Conservation (phyloP, 2,797 vertebrate genomes). For the Bovichtus diacanthus region DNA sequence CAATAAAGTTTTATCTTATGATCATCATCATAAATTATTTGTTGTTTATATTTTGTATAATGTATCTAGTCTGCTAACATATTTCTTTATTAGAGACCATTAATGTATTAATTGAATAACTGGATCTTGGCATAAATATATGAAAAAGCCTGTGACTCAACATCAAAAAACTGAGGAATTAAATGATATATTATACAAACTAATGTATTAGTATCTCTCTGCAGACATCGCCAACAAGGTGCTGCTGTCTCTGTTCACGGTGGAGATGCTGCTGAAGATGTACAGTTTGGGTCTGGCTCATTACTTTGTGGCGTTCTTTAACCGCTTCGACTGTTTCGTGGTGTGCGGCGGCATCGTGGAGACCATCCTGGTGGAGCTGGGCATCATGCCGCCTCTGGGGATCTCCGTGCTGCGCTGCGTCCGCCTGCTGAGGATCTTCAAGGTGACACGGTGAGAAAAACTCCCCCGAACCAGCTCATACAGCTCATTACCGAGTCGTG, state of each 20-base stretch:
- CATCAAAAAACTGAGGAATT: too few relatives aligned
- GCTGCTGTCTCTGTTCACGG: conserved; percentile 91
- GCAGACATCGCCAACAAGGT: conserved; percentile 94
- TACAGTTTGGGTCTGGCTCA: conserved; percentile 89
- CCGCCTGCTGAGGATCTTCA: conserved; percentile 95
- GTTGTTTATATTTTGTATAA: too few relatives aligned
- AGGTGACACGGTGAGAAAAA: conserved; percentile 93
- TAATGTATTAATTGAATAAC: too few relatives aligned
- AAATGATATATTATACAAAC: too few relatives aligned
- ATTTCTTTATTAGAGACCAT: too few relatives aligned
- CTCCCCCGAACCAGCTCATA: fast-evolving
- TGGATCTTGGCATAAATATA: too few relatives aligned
- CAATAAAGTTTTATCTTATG: too few relatives aligned
- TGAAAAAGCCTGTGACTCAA: too few relatives aligned
- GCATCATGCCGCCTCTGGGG: conserved; percentile 95
- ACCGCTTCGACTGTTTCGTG: conserved; percentile 99
- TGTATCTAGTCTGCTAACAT: too few relatives aligned
- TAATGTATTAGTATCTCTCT: background rate
- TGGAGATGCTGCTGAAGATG: conserved; percentile 95
- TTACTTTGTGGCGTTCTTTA: conserved; percentile 97
- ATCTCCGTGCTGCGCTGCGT: conserved; percentile 97
- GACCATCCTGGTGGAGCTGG: conserved; percentile 95
- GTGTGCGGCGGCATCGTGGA: conserved; percentile 96
- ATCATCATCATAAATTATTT: too few relatives aligned
- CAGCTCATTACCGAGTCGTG: fast-evolving